Conservation (phyloP, 1,140 invertebrate genomes). For the Leguminivora glycinivorella region DNA sequence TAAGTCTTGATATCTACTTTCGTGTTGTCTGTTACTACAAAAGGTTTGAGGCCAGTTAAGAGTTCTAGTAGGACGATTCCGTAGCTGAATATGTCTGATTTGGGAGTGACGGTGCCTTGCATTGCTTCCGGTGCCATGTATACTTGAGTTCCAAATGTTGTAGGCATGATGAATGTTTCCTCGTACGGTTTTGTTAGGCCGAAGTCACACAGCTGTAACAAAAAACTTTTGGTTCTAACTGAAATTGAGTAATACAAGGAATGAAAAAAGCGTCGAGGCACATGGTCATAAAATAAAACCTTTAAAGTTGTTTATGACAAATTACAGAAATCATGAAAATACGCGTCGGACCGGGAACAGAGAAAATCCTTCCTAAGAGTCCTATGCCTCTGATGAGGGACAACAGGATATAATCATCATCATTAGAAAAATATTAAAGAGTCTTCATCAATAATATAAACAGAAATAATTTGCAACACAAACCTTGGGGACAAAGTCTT, state of each 20-base stretch:
- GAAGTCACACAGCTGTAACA: slow-evolving; percentile 86
- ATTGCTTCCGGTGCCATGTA: slow-evolving; percentile 90
- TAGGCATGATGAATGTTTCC: slow-evolving; percentile 75
- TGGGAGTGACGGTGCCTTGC: slow-evolving; percentile 84
- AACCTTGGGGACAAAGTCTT: slow-evolving; percentile 83
- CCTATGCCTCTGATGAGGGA: too few relatives aligned
- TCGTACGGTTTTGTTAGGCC: slow-evolving; percentile 82
- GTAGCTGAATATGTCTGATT: slow-evolving; percentile 88
- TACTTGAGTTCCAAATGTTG: slow-evolving; percentile 84
- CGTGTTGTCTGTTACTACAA: slow-evolving; percentile 66
- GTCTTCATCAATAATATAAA: background rate
- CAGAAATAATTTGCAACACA: slow-evolving; percentile 29
- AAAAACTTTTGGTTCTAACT: slow-evolving; percentile 9
- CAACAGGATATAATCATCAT: too few relatives aligned
- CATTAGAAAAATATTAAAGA: too few relatives aligned
- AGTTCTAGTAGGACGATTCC: slow-evolving; percentile 88
- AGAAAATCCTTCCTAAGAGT: too few relatives aligned
- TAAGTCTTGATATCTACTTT: slow-evolving; percentile 62
- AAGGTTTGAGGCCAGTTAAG: slow-evolving; percentile 82
- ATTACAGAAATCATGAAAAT: too few relatives aligned
- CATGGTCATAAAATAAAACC: slow-evolving; percentile 1
- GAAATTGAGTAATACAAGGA: too few relatives aligned
- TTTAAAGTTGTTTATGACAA: too few relatives aligned
- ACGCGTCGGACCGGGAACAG: too few relatives aligned
- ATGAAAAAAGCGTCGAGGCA: too few relatives aligned